phyloP scores from a whole-genome alignment of 2,113 vertebrate genomes.

The Propithecus coquereli region DNA sequence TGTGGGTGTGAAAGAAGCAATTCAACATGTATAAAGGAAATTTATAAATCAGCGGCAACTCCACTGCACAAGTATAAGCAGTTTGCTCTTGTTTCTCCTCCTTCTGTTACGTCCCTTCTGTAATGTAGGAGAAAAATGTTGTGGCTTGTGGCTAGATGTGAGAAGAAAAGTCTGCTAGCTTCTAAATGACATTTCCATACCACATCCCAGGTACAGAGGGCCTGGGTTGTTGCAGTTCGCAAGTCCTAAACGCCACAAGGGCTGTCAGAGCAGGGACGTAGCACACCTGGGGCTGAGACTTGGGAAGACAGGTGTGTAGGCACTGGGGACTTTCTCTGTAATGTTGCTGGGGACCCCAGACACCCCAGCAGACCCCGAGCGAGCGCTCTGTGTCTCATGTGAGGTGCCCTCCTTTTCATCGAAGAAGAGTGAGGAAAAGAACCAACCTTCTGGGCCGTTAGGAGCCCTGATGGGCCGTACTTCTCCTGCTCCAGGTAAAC shows the following conservation, averaged over 20 bases:
- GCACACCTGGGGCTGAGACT: neutral
- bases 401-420: neutral
- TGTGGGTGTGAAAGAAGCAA: neutral
- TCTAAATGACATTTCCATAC: neutral
- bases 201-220: neutral
- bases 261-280: neutral
- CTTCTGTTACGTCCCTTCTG: neutral
- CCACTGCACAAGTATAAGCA: fast-evolving
- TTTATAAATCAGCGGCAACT: neutral
- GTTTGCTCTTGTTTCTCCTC: neutral
- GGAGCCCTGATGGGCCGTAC: neutral
- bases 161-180: neutral
- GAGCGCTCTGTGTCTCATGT: fast-evolving
- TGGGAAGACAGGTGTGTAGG: neutral
- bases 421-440: neutral
- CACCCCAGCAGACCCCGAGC: neutral
- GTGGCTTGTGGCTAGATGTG: neutral
- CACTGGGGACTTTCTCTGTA: neutral
- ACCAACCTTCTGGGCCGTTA: neutral
- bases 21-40: neutral
- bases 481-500: neutral
- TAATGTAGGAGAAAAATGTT: neutral
- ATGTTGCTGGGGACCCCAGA: neutral
- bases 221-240: neutral
- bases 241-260: neutral